Base-by-base conservation (phyloP, 2,888 invertebrate species). In the Rotaria sp. region DNA sequence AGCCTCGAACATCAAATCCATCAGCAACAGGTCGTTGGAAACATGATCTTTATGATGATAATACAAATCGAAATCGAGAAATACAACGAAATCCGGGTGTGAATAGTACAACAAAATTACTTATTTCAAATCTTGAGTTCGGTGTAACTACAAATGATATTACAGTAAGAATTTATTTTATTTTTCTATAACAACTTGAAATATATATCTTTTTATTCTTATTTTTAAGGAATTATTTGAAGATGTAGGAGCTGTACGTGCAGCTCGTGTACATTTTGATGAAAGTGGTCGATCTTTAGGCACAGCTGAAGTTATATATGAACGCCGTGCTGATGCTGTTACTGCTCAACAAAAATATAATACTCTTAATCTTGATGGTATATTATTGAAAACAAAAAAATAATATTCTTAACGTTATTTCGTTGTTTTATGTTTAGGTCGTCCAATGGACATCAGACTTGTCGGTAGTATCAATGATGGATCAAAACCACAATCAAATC, bases 301-400 rank as follows among this genome's bases (percentile, higher is more conserved):
- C 87, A 96, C 97, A 88, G 98, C 97, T 86, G 97, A 98, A 93
- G 96, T 98, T 38, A 94, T 97, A 88, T 98, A 96, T 92, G 96
- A 96, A 89, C 93, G 96, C 90, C 93, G 94, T 90, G 93, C 94
- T 87, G 97, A 97, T 93, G 97, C 97, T n/a, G 93, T 96, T 84
- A 90, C 90, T 88, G 93, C 97, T 24, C 94, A 97, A 94, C 96
- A 96, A 92, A 96, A 97, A 91, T 98, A 98, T 91, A 96, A 98
- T 92, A 96, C 96, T 88, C 96, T 98, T 84, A 97, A 97, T 52
- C 93, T 98, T 86, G 97, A 98, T 93, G 97, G 97, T 91, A 90
- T 11, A 7, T 11, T 13, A 50, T 30, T 38, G 4, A 24, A 24
- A 52, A 11, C 5, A 24, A 52, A 52, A 1, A 15, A 15, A 15